Conservation (phyloP, 2,113 vertebrate species). For the Cranoglanis bouderius region DNA sequence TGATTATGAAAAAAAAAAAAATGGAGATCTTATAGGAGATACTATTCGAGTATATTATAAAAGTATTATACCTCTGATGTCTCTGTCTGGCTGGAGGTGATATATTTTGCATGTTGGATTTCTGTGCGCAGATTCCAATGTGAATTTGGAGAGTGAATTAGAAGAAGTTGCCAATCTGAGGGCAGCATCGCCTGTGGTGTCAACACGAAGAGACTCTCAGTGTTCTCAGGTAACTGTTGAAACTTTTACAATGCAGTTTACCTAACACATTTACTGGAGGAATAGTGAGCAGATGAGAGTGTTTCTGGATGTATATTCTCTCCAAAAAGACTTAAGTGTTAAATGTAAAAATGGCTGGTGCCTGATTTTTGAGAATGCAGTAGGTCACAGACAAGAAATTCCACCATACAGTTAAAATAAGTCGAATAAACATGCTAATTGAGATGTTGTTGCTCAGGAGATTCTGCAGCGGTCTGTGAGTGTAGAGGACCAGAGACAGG, state of each 20-base stretch:
- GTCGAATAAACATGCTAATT: background rate
- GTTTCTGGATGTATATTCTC: background rate
- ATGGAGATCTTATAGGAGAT: too few relatives aligned
- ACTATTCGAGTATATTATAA: background rate
- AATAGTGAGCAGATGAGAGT: background rate
- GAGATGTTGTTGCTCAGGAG: conserved; percentile 60
- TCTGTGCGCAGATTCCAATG: conserved; percentile 67
- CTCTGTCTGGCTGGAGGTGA: background rate
- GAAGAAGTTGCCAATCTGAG: conserved; percentile 60
- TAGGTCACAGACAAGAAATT: background rate
- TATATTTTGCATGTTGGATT: background rate
- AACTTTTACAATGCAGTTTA: background rate
- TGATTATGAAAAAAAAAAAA: background rate
- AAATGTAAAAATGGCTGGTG: background rate
- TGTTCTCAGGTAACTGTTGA: conserved; percentile 67
- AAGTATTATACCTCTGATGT: background rate
- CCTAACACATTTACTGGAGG: background rate
- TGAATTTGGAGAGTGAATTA: conserved; percentile 54
- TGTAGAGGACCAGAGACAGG: conserved; percentile 67
- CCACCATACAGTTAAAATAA: background rate
- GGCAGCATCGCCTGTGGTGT: conserved; percentile 58
- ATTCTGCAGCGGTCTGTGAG: conserved; percentile 63
- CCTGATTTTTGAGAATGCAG: background rate
- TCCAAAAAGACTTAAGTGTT: background rate
- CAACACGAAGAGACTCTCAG: conserved; percentile 62